Conservation (phyloP, 2,113 vertebrate species). For the Chionodraco myersi region DNA sequence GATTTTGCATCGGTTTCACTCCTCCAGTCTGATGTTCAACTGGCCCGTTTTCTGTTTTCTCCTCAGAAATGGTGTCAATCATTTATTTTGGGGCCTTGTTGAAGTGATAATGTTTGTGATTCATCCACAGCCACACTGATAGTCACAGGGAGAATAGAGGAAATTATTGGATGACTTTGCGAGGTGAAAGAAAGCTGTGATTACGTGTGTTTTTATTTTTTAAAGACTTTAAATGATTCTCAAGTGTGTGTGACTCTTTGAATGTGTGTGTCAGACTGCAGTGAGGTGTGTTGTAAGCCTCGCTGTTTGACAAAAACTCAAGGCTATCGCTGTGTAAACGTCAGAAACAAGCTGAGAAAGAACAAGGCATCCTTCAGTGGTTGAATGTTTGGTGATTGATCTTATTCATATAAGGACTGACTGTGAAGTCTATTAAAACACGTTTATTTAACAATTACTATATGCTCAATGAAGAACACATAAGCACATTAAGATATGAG, state of each 20-base stretch:
- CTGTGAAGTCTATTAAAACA: background rate
- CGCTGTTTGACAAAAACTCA: background rate
- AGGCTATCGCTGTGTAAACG: slow-evolving; percentile 29
- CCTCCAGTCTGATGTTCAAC: background rate
- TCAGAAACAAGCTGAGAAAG: slow-evolving; percentile 39
- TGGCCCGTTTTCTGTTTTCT: too few relatives aligned
- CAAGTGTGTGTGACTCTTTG: too few relatives aligned
- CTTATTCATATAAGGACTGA: slow-evolving; percentile 3
- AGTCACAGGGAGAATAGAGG: background rate
- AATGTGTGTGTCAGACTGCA: background rate
- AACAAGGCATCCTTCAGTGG: background rate
- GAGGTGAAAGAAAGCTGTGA: slow-evolving; percentile 9
- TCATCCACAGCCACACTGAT: background rate
- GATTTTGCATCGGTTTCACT: background rate
- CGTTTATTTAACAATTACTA: background rate
- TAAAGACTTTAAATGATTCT: too few relatives aligned
- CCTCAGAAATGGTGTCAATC: slow-evolving; percentile 1
- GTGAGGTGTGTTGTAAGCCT: background rate
- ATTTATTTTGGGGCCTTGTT: background rate
- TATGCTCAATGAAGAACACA: background rate
- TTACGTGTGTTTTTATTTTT: too few relatives aligned
- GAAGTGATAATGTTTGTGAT: slow-evolving; percentile 1
- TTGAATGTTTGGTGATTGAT: background rate
- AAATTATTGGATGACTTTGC: slow-evolving; percentile 11
- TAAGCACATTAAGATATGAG: too few relatives aligned